A percentile compares a stretch with the other conserved stretches of the same genome.
phyloP scores from a whole-genome alignment of 2,113 vertebrate genomes.

The Notiomystis cincta region DNA sequence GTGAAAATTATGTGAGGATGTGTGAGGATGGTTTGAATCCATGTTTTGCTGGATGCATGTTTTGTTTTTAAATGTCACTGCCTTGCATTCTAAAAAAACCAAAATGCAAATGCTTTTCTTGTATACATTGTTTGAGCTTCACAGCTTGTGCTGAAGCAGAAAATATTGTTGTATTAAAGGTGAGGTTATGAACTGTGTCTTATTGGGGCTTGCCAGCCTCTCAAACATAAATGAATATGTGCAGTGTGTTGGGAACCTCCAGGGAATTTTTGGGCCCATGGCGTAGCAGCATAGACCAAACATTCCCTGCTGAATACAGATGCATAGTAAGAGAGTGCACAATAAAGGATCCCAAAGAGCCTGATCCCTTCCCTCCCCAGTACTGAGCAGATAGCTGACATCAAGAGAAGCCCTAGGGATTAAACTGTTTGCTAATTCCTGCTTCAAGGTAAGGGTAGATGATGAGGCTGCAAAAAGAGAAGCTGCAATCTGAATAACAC shows the following conservation, averaged over 20 bases:
- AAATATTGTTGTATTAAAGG: not conserved
- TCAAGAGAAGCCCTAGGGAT: not conserved
- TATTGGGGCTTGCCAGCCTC: not conserved
- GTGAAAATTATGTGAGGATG: not conserved
- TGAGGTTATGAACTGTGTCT: not conserved
- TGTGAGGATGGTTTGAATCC: not conserved
- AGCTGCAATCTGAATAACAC: not conserved
- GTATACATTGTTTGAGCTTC: not conserved
- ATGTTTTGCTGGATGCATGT: not conserved
- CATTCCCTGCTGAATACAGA: not conserved
- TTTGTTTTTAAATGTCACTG: not conserved
- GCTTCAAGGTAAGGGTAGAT: not conserved
- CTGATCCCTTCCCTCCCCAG: no score
- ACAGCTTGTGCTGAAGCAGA: not conserved
- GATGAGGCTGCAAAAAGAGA: not conserved
- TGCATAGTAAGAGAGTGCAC: not conserved
- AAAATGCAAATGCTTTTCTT: not conserved
- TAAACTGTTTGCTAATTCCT: not conserved
- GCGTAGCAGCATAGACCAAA: not conserved
- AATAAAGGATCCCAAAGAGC: not conserved
- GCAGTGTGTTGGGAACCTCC: not conserved
- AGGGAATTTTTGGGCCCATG: not conserved
- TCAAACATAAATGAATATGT: not conserved
- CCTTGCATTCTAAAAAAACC: not conserved
- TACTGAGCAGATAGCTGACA: not conserved